Evolutionary conservation across 2,888 invertebrate genomes (phyloP), one percentile per base, ranked within the genome.

Genomic region (Sarcophaga subvicina): DNA sequence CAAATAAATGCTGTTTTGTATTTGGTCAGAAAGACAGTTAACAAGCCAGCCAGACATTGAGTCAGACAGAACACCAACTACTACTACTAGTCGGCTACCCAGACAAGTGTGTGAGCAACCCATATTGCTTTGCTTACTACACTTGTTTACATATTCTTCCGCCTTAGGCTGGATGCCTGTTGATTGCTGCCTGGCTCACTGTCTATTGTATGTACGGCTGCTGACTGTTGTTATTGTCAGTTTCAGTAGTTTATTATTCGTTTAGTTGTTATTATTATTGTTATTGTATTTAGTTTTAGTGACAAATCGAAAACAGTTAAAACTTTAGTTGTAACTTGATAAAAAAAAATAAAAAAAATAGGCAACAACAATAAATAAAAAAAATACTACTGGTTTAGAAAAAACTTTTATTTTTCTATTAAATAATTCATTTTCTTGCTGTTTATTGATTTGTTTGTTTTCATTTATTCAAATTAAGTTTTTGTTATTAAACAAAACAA

Each of bases 81-180:
- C 60, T 47, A 71, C 22, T 10, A 54, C 54, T 54, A 62, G 60
- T 45, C 54, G 20, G 54, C 66, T 67, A 59, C 20, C 64, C 54
- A 54, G 17, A 4, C 54, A 17, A 54, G 54, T 54, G 4, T 14
- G 54, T 17, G 17, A 37, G 17, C 60, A 60, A 45, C 4, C 60
- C 25, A 60, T 60, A 59, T 70, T 62, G 78, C 70, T 62, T 62
- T 60, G 45, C 54, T 64, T 22, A 45, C 27, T 22, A 49, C 62
- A 37, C 22, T 69, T 77, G 37, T 69, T 73, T 72, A 64, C 72
- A 62, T 54, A 17, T 27, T 83, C 80, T 86, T 86, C 83, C 86
- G 86, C 83, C 72, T 86, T 72, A 49, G 77, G 62, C 76, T 77
- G 73, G 14, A 76, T 70, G 71, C 63, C 59, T 71, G 54, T 14